Base-by-base conservation (phyloP, 2,797 vertebrate species). In the Pogonophryne albipinna region DNA sequence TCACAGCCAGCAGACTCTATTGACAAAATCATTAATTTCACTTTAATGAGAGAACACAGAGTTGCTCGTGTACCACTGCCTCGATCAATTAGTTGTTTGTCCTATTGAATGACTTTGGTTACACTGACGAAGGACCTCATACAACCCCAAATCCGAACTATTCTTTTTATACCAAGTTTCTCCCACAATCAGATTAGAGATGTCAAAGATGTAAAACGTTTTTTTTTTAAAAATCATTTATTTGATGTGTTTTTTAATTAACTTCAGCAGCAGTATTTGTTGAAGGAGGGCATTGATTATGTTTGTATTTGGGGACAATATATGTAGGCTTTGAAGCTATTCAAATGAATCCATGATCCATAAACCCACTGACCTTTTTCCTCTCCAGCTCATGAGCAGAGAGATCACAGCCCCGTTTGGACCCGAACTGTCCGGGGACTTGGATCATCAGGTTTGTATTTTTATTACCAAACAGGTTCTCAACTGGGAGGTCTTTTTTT, bases 361-460 rank as follows among this genome's bases (percentile, higher is more conserved):
- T 77, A 6, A 73, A 78, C 53, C 13, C 23, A 55, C 20, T 68
- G 52, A 61, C 17, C 27, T 66, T 65, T 85, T 85, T 92, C 27
- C 83, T 78, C 89, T 82, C 52, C 90, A 99, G 98, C 95, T 99
- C 62, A 97, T 99, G 96, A 97, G 92, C 88, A 98, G 95, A 92
- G 98, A 99, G 83, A 85, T 86, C 31, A 17, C 91, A 0, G 86
- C 81, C 83, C 90, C 91, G 27, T 92, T 96, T 89, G 86, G 92
- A 69, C 85, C 90, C 55, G 97, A 99, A 78, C 66, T 91, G 38
- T 78, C 96, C 10, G 96, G 95, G 80, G 96, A 99, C 81, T 19
- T 95, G 84, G 98, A 99, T 12, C 95, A 96, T 23, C 98, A 98
- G 97, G 98, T 98, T 70, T 79, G 91, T 86, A 23, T 65, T 78